Percentiles rank a stretch among this genome's conserved stretches.
phyloP scores from a whole-genome alignment of 2,113 vertebrate species.

The Dolichallabes microphthalmus region DNA sequence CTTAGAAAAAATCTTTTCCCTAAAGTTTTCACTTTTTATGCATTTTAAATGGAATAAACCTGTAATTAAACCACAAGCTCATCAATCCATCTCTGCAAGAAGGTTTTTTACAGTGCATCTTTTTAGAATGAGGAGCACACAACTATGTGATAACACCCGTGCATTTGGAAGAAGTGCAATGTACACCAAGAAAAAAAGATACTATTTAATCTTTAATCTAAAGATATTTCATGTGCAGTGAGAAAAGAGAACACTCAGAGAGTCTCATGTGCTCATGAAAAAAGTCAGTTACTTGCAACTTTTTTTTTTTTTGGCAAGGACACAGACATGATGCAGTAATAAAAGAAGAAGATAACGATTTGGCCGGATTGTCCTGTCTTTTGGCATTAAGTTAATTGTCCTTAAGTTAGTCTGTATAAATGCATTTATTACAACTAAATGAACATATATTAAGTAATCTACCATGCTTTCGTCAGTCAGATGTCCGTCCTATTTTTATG shows the following conservation, averaged over 20 bases:
- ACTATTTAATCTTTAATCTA: no score
- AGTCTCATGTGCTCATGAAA: neutral
- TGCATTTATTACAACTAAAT: neutral
- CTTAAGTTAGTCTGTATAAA: neutral
- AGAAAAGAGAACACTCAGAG: neutral
- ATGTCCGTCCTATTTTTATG: neutral
- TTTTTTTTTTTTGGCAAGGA: neutral
- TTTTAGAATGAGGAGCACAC: neutral
- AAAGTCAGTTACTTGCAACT: neutral
- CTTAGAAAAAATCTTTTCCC: neutral
- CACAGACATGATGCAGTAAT: neutral
- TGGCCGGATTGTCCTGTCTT: no score
- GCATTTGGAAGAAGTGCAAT: neutral
- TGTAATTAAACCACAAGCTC: neutral
- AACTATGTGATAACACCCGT: neutral
- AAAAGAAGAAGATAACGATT: neutral
- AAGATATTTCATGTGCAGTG: neutral
- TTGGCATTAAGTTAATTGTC: neutral
- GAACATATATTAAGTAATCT: neutral
- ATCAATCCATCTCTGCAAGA: neutral
- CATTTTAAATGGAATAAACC: neutral
- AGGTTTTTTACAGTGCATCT: neutral
- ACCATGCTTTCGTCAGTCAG: neutral
- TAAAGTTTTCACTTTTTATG: neutral
- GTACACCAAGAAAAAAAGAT: neutral